phyloP scores from a whole-genome alignment of 53 echinoderm and acorn worm species.

The Pentamera pediparva region DNA sequence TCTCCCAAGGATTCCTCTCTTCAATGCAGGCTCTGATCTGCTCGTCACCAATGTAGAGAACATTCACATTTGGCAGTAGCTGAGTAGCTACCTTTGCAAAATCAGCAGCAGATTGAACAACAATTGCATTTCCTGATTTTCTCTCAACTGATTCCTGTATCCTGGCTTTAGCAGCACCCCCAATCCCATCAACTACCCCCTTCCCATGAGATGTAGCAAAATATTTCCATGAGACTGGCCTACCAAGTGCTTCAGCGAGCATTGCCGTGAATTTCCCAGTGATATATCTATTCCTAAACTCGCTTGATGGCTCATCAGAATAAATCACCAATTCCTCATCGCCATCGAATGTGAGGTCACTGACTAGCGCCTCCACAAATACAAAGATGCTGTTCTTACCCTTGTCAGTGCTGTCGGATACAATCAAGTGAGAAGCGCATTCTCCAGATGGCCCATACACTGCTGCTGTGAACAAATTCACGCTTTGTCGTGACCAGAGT shows the following conservation, averaged over 20 bases:
- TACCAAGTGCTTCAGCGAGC: neutral
- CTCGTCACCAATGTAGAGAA: neutral
- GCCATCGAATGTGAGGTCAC: neutral
- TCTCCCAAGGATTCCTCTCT: neutral
- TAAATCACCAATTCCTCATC: neutral
- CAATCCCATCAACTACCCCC: conserved; percentile 1
- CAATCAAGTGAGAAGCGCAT: conserved; percentile 26
- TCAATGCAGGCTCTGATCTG: neutral
- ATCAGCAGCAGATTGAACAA: neutral
- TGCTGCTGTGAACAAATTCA: neutral
- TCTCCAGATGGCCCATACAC: neutral
- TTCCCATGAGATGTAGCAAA: conserved; percentile 23
- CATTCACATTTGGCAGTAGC: too few species aligned
- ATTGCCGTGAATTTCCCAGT: neutral
- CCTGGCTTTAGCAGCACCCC: conserved; percentile 8
- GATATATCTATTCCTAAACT: conserved; percentile 33
- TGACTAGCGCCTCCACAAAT: conserved; percentile 1
- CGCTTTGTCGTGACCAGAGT: conserved; percentile 5
- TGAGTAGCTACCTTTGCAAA: neutral
- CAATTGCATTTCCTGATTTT: neutral
- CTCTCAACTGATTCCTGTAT: neutral
- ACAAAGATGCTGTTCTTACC: conserved; percentile 22
- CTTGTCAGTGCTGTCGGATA: conserved; percentile 26
- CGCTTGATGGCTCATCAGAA: conserved; percentile 30
- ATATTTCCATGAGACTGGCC: neutral